Evolutionary conservation across 2,113 vertebrate species (phyloP).

Genomic region (Morone saxatilis): DNA sequence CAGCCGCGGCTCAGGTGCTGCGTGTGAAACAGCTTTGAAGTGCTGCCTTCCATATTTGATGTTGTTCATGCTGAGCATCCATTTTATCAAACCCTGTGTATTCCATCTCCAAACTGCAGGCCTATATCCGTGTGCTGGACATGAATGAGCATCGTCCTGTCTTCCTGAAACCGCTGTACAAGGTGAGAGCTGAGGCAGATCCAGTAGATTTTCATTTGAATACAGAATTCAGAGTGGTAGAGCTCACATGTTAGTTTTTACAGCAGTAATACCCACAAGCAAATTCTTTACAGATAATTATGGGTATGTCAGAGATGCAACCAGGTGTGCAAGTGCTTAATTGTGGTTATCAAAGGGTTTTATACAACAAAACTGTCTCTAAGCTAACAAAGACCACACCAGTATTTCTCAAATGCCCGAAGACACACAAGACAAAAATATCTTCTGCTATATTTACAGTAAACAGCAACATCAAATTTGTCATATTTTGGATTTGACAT

Average conservation of each 20-base stretch:
- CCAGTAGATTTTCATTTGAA: background rate
- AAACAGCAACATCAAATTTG: no score
- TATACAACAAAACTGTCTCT: background rate
- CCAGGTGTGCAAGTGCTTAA: background rate
- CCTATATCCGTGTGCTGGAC: conserved; percentile 90
- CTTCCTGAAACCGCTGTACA: conserved; percentile 89
- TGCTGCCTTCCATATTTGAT: conserved; percentile 8
- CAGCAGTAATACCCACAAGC: background rate
- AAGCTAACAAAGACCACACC: background rate
- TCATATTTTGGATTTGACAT: no score
- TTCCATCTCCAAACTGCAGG: conserved; percentile 79
- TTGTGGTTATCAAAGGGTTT: background rate
- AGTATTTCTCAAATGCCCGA: no score
- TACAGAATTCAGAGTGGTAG: background rate
- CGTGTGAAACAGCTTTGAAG: background rate
- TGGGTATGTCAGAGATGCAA: background rate
- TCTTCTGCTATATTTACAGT: background rate
- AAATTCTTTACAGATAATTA: background rate
- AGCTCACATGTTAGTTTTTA: background rate
- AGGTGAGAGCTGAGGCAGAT: conserved; percentile 55
- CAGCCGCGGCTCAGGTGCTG: background rate
- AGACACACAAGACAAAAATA: background rate
- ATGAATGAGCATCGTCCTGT: conserved; percentile 93
- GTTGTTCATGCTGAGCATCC: background rate
- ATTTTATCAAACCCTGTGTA: conserved; percentile 21